Base-by-base conservation (phyloP, 2,113 vertebrate genomes). In the Gasterosteus nipponicus region DNA sequence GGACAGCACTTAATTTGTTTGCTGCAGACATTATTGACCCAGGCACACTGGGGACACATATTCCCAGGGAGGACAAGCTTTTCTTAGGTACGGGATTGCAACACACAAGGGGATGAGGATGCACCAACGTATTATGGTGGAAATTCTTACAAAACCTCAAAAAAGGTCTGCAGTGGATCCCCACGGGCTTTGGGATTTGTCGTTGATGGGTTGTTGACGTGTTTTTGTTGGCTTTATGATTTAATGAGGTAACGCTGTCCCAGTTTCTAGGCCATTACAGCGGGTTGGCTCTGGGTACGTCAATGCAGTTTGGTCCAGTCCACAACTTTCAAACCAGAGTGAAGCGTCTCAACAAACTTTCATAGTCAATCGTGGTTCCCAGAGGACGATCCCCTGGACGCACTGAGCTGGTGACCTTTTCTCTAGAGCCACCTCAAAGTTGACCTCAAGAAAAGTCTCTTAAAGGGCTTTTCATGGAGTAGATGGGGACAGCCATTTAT, bases 1-100 rank as follows among this genome's bases (percentile, higher is more conserved):
- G 47, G 70, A 54, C 46, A 65, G 44, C 61, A 64, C 63, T 75
- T 80, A 75, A 87, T 89, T 84, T 83, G 77, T 87, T 75, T 83
- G 69, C 63, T 74, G 69, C 68, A 82, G 72, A 76, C 60, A 70
- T 53, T 70, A 69, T 41, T 75, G 72, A 83, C 69, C 73, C 15
- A 1, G 75, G 58, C 61, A 75, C 81, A 65, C 75, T n/a, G 46
- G 65, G 78, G 57, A 77, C 78, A 68, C 15, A 14, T 42, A 61
- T 56, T 46, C 74, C 68, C 77, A 10, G 53, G 42, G 78, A 74
- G 63, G 49, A 76, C 67, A 61, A 44, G 31, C 19, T 53, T 72
- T 85, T 80, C 38, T 60, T 61, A 47, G 80, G 72, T 71, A 38
- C 71, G 31, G 83, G 69, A 81, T 86, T 87, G 85, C 77, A 59